Evolutionary conservation across 2,113 vertebrate species (phyloP).

Genomic region (Ifrita kowaldi): DNA sequence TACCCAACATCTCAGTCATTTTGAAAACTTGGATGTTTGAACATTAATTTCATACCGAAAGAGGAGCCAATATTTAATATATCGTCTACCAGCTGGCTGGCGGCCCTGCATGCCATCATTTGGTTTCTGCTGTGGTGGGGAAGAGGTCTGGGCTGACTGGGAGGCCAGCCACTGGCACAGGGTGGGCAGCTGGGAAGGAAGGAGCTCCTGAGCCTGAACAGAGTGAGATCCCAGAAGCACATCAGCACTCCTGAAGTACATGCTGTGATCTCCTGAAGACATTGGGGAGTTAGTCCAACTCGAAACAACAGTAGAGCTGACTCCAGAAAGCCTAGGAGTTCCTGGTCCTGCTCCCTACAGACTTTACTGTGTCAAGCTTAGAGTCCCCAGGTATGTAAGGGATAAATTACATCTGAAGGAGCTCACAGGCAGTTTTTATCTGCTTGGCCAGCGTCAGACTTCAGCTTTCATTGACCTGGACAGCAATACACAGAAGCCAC

Average conservation of each 20-base stretch:
- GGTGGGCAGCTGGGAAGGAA: not conserved
- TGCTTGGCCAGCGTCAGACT: not conserved
- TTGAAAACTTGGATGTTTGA: not conserved
- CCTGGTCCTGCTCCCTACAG: not conserved
- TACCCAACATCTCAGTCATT: not conserved
- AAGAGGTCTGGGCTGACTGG: not conserved
- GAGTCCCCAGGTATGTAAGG: not conserved
- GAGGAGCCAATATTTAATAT: not conserved
- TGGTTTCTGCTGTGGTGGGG: not conserved
- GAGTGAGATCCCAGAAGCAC: not conserved
- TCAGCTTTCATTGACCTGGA: slow-evolving; percentile 19
- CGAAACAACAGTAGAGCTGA: not conserved
- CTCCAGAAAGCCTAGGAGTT: not conserved
- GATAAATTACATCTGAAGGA: not conserved
- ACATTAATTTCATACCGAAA: not conserved
- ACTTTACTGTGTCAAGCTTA: not conserved
- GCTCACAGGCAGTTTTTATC: slow-evolving; percentile 14
- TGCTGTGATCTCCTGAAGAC: not conserved
- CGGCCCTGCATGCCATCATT: fast-evolving
- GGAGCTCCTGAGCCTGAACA: not conserved
- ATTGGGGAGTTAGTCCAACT: not conserved
- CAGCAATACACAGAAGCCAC: not conserved
- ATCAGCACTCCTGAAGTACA: not conserved
- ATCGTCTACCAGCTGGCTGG: not conserved
- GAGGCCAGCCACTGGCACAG: not conserved